Conservation (phyloP, 1,140 invertebrate species). For the Tetramorium alpestre region DNA sequence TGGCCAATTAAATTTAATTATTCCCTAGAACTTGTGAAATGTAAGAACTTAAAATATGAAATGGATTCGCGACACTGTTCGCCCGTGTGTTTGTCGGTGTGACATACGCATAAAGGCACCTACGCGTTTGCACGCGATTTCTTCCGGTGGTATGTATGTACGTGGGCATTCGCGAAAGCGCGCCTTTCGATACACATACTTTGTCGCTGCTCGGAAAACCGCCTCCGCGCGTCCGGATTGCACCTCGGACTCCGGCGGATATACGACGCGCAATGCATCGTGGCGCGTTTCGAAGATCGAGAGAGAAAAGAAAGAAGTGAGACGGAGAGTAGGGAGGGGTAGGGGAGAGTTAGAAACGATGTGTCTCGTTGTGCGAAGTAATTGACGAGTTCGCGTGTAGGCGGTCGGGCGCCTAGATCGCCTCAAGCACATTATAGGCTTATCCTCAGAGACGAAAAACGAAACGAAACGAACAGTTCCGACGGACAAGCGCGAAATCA, state of each 20-base stretch:
- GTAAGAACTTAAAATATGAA: background rate
- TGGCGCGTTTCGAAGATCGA: constrained; percentile 61
- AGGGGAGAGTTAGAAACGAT: constrained; percentile 73
- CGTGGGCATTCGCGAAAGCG: constrained; percentile 49
- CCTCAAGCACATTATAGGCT: constrained; percentile 74
- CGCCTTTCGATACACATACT: constrained; percentile 58
- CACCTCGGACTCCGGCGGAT: constrained; percentile 63
- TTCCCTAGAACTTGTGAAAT: no score
- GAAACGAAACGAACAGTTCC: constrained; percentile 65
- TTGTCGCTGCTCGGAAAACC: constrained; percentile 71
- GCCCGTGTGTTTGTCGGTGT: background rate
- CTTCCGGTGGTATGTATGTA: background rate
- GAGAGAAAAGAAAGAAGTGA: constrained; percentile 30
- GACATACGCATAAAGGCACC: background rate
- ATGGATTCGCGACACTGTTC: background rate
- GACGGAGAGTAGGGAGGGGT: constrained; percentile 31
- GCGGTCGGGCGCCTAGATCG: constrained; percentile 80
- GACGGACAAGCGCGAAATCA: constrained; percentile 37
- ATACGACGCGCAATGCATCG: constrained; percentile 41
- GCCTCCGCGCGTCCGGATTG: constrained; percentile 68
- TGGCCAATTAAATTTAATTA: background rate
- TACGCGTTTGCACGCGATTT: constrained; percentile 4
- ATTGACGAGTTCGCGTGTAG: constrained; percentile 83
- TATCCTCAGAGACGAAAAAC: constrained; percentile 73
- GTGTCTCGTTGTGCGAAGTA: constrained; percentile 83